Base-by-base conservation (phyloP, 2,888 invertebrate species). In the Hypselothyrea guttata region DNA sequence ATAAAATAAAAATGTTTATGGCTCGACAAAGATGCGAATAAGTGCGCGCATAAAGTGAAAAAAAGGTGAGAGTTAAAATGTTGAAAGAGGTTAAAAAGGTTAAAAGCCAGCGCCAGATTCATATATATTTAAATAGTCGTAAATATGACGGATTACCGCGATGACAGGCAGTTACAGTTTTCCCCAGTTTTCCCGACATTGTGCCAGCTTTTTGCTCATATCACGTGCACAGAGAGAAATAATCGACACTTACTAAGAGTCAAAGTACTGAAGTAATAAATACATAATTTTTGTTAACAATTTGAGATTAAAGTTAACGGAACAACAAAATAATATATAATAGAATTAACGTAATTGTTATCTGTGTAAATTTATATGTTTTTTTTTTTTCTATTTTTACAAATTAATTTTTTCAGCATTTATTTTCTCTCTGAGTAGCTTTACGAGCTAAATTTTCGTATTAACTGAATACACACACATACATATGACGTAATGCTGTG, bases 101-200 rank as follows among this genome's bases (percentile, higher is more conserved):
- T 69, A 58, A 69, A 71, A 79, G 75, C 68, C 59, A 22, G 5
- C 22, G 22, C 40, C 52, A 53, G 66, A 60, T 75, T 59, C 65
- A 78, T 66, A 56, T 63, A 64, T 76, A 66, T 70, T 48, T 57
- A 67, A 73, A 73, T 63, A 76, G 74, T 67, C 77, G 67, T 84
- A 76, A 77, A 84, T 58, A 49, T 84, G 84, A 77, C 84, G 76
- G 77, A 77, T 76, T 63, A 75, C 65, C 16, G 30, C 47, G 56
- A 55, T 59, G 82, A 60, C 78, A 55, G 56, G 56, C 55, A 46
- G 22, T 22, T 22, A 2, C 22, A 22, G 22, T 2, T 22, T 2
- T 5, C 22, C 5, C 22, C 22, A 22, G n/a, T 66, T 61, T 54
- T 46, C 41, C 13, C 51, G n/a, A n/a, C n/a, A n/a, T n/a, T n/a